Evolutionary conservation across 2,113 vertebrate species (phyloP).

Genomic region (Syngnathus floridae): DNA sequence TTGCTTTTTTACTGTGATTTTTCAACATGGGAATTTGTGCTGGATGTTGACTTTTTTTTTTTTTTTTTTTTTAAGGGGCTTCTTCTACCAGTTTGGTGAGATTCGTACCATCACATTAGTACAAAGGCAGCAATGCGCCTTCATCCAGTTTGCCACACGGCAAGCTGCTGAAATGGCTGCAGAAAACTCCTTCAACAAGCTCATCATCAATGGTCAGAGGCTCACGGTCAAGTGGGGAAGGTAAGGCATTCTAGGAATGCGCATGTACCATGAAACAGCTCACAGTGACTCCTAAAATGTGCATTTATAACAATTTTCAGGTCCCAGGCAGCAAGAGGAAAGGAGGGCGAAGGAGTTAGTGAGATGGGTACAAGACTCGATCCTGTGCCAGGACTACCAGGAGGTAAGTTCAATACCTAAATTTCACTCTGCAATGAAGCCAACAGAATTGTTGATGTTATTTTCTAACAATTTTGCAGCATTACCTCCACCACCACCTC

Average conservation of each 20-base stretch:
- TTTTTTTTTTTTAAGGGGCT: conserved; percentile 75
- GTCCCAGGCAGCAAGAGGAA: conserved; percentile 89
- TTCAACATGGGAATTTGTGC: background rate
- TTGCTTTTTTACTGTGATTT: background rate
- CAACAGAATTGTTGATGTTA: background rate
- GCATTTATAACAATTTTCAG: conserved; percentile 48
- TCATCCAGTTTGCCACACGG: conserved; percentile 95
- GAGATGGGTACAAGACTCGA: conserved; percentile 89
- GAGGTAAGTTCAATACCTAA: conserved; percentile 67
- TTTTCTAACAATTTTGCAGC: conserved; percentile 54
- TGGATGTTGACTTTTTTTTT: background rate
- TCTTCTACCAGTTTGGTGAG: conserved; percentile 98
- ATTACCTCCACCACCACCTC: conserved; percentile 83
- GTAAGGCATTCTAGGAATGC: conserved; percentile 58
- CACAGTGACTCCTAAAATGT: background rate
- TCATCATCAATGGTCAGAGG: conserved; percentile 91
- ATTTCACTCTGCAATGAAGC: background rate
- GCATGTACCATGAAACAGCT: background rate
- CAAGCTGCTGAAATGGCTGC: conserved; percentile 89
- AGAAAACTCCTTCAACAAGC: conserved; percentile 98
- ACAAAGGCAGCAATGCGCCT: conserved; percentile 94
- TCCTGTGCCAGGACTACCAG: conserved; percentile 89
- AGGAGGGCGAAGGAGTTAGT: conserved; percentile 84
- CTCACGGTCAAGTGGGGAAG: conserved; percentile 99
- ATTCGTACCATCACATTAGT: conserved; percentile 93